Base-by-base conservation (phyloP, 2,888 invertebrate species). In the Agrilus biguttatus region DNA sequence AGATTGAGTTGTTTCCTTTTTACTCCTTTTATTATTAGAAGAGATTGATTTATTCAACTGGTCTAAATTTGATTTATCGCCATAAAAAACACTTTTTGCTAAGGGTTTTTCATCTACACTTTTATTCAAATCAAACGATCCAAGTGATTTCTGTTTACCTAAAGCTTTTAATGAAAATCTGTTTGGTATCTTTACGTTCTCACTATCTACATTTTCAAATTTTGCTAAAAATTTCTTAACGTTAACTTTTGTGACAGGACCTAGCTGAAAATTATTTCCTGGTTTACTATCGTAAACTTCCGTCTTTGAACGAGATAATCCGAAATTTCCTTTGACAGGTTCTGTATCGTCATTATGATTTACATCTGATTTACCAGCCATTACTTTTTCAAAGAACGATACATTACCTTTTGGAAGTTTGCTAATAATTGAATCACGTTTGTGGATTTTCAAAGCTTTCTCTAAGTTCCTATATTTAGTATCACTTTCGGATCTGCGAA, bases 401-500 rank as follows among this genome's bases (percentile, higher is more conserved):
- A 67, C 55, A 47, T 65, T 66, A 46, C 61, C 60, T 51, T 58
- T 60, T 5, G 66, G 63, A 17, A 67, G 52, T 54, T 61, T 65
- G 46, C 52, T 60, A 8, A 67, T 52, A 21, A 66, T 49, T 3
- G 56, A 53, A 14, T 58, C 60, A 28, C 54, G 48, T 44, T 58
- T 50, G 1, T 63, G 61, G 19, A 51, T 55, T 50, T 63, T 67
- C 28, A 66, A 50, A 14, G 53, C 50, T 4, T 53, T 52, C 50
- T 67, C 66, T 34, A 67, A 49, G 49, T 66, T 60, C 49, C 61
- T 65, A 46, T 67, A 67, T 51, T 67, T 67, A 2, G 53, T 60
- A 44, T 61, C 62, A 45, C 61, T 64, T 8, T 58, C 54, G 2
- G 65, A 62, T 41, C 61, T 50, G 45, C 57, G 57, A 7, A 60